Base-by-base conservation (phyloP, 2,888 invertebrate genomes). In the Synanthedon tipuliformis region DNA sequence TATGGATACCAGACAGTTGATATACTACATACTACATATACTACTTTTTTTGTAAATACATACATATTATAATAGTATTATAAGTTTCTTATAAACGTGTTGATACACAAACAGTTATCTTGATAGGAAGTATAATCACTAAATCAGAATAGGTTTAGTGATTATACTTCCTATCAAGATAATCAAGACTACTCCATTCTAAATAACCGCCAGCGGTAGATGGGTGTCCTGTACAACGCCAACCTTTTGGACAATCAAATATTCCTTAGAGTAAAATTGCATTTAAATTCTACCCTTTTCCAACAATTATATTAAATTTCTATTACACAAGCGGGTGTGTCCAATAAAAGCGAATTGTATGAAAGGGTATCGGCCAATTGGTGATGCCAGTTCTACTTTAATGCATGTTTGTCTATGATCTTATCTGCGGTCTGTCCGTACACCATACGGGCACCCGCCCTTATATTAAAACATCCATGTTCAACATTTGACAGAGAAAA, bases 371-470 rank as follows among this genome's bases (percentile, higher is more conserved):
- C 66, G 64, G 68, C 71, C 82, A 82, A 79, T 67, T 68, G 66
- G 66, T 56, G 73, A 34, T 13, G 15, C 11, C 67, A 64, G 64
- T 59, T 64, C 62, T 60, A 66, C 65, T 66, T 78, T 77, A 75
- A 78, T 73, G 69, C 71, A 71, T 76, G 78, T 80, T 81, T 80
- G 77, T 75, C 73, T 75, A 73, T 74, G 83, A 83, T 87, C 73
- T 82, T 85, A 86, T 87, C 86, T 78, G 76, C 62, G 76, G 76
- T 65, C 66, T 69, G 66, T 71, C 66, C 63, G 15, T 18, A 65
- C 67, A 59, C 70, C 67, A 64, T 84, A 81, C 80, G 84, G 83
- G 83, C 68, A 64, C 69, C 66, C 72, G 68, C 73, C 74, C 78
- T 81, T 82, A 78, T 82, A 82, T 83, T 82, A 78, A 80, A 34